Percentiles rank a stretch among this genome's conserved stretches.
These are phyloP conservation scores for Pseudorhiza aurosa DNA, from an alignment of 30 jellyfish, hydroid and myxozoan genomes.

Conservation along the genomic window DNA sequence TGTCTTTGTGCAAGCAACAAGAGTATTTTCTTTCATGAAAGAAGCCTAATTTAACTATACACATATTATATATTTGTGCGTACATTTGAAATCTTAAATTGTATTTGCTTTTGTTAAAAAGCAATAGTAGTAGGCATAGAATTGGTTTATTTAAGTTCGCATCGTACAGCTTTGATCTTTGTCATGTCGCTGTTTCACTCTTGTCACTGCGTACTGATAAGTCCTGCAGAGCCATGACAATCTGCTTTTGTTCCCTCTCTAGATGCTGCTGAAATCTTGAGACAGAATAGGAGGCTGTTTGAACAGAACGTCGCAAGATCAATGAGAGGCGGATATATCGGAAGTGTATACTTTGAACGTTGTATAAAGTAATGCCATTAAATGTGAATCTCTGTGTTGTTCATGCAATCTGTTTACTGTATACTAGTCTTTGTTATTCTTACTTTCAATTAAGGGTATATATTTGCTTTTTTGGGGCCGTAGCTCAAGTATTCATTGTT, in stretches of 20 bases:
- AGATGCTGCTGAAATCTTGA: slow-evolving; percentile 98
- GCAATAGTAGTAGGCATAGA: no score
- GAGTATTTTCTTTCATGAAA: no score
- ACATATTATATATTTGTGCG: no score
- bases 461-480: no score
- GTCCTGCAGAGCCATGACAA: background rate
- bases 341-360: slow-evolving; percentile 95
- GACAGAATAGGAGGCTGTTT: slow-evolving; percentile 91
- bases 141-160: no score
- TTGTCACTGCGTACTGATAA: background rate
- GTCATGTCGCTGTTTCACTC: no score
- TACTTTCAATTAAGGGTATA: background rate
- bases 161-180: no score
- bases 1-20: no score
- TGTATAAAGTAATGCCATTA: slow-evolving; percentile 61
- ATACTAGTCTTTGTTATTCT: background rate
- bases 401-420: background rate
- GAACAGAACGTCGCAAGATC: slow-evolving; percentile 97
- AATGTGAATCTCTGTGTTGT: background rate
- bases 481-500: no score
- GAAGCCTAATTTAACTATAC: no score
- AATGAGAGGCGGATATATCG: slow-evolving; percentile 98
- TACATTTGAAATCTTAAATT: no score
- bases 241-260: background rate
- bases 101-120: no score